Conservation (phyloP, 2,888 invertebrate genomes). For the Hemistola chrysoprasaria region DNA sequence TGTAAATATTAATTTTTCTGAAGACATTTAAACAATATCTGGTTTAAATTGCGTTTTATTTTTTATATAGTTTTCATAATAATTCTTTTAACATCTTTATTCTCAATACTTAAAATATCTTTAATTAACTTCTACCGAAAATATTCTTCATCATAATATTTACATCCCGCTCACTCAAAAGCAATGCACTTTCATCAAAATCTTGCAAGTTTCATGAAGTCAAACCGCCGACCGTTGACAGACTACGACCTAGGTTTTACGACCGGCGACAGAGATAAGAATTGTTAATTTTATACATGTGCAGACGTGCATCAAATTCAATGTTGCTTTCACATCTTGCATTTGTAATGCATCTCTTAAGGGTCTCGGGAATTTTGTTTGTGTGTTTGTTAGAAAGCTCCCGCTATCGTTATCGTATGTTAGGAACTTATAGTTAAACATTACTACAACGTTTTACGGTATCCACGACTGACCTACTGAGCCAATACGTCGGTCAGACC, state of each 20-base stretch:
- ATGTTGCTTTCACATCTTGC: constrained; percentile 10
- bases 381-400: too few species aligned
- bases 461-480: too few species aligned
- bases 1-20: too few species aligned
- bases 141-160: background rate
- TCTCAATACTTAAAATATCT: constrained; percentile 48
- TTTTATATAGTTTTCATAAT: too few species aligned
- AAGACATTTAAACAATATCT: too few species aligned
- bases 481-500: too few species aligned
- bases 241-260: constrained; percentile 50
- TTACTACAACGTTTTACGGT: too few species aligned
- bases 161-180: background rate
- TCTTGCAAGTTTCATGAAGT: constrained; percentile 7
- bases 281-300: constrained; percentile 68
- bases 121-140: constrained; percentile 32
- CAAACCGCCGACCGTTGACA: background rate
- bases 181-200: constrained; percentile 2
- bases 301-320: constrained; percentile 18
- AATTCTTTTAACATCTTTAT: too few species aligned
- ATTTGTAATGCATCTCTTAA: constrained; percentile 6
- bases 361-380: background rate
- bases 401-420: too few species aligned
- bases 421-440: too few species aligned
- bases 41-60: too few species aligned
- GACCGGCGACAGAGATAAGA: constrained; percentile 67